Evolutionary conservation across 2,797 vertebrate species (phyloP).

Genomic region (Poeciliopsis presidionis): DNA sequence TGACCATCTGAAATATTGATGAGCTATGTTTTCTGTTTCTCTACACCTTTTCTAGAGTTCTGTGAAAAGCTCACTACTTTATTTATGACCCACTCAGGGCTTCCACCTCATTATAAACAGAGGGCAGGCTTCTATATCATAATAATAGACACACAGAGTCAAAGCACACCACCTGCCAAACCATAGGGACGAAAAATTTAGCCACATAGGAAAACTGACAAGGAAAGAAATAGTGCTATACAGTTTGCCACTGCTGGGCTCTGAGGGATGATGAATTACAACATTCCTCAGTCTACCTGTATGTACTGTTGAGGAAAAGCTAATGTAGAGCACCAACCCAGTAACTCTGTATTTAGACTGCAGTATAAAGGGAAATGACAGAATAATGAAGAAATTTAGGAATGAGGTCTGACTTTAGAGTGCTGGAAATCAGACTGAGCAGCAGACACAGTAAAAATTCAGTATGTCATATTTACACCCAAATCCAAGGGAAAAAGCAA

Average conservation of each 20-base stretch:
- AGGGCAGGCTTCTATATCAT: conserved; percentile 39
- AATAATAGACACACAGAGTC: conserved; percentile 46
- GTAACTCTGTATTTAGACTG: conserved; percentile 14
- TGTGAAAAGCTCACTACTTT: conserved; percentile 49
- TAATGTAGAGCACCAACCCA: conserved; percentile 9
- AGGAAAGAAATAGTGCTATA: conserved; percentile 37
- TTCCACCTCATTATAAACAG: conserved; percentile 45
- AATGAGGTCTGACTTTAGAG: conserved; percentile 30
- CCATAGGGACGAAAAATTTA: conserved; percentile 1
- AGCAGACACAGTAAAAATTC: conserved; percentile 42
- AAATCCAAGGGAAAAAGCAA: conserved; percentile 47
- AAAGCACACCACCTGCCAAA: conserved; percentile 10
- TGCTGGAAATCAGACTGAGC: conserved; percentile 43
- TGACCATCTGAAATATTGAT: conserved; percentile 81
- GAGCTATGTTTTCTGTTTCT: conserved; percentile 72
- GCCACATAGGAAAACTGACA: conserved; percentile 38
- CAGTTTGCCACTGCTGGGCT: conserved; percentile 19
- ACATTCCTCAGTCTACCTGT: conserved; percentile 30
- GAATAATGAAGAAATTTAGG: conserved; percentile 26
- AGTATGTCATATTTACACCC: conserved; percentile 54
- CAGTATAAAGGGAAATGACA: conserved; percentile 10
- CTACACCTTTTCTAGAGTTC: conserved; percentile 60
- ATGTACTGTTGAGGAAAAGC: conserved; percentile 25
- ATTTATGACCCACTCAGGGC: conserved; percentile 55
- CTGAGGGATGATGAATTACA: conserved; percentile 37